Base-by-base conservation (phyloP, 2,888 invertebrate genomes). In the Apantesis nais region DNA sequence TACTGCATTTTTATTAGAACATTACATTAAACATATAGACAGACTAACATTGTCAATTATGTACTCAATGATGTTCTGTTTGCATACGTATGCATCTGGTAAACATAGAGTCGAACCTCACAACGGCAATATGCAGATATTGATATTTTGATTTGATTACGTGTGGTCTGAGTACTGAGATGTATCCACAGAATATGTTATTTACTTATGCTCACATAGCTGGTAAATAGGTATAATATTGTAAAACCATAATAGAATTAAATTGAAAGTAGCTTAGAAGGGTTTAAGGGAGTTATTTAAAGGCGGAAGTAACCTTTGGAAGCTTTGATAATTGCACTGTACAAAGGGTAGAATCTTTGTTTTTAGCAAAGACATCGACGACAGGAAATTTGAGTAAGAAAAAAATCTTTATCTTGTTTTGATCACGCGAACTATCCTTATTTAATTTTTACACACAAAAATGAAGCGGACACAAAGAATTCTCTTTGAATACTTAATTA, bases 111-210 rank as follows among this genome's bases (percentile, higher is more conserved):
- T 12, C 9, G 65, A 65, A n/a, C n/a, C 39, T 55, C 37, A 37
- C 25, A n/a, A 55, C 11, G 37, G n/a, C 44, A 61, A 44, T 48
- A 61, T 67, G 67, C 67, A 67, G 61, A 62, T 34, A 67, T 61
- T 29, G 66, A 67, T 67, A 60, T 41, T 67, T 67, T 60, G 66
- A 67, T 67, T 67, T 41, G 41, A 58, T 67, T 31, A 60, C 9
- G 41, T 9, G 41, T 29, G 29, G 58, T 11, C 41, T 66, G 66
- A 66, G 66, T 19, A 37, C 12, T 66, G 41, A 63, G 9, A 63
- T 25, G 29, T 41, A 29, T 16, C 25, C 3, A 63, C 1, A 16
- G 29, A 16, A 19, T 41, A 29, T 16, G 39, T n/a, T 52, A 52
- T 55, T 55, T 55, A n/a, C n/a, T n/a, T n/a, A n/a, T n/a, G n/a